phyloP scores from a whole-genome alignment of 2,113 vertebrate genomes.

The Scatophagus argus region DNA sequence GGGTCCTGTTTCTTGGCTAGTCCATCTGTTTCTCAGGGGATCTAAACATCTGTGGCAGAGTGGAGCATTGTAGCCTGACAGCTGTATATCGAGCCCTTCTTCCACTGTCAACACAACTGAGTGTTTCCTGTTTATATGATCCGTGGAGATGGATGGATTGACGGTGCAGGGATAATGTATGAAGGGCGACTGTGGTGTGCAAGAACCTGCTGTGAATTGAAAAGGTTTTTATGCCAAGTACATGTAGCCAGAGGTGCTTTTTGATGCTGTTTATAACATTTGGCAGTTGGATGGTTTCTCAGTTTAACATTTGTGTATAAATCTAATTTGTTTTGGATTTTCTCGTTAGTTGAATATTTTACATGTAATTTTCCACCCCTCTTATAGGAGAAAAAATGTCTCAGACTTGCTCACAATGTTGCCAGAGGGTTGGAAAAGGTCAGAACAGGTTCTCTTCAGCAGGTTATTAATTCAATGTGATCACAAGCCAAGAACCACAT shows the following conservation, averaged over 20 bases:
- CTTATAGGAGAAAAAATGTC: background rate
- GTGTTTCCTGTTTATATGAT: constrained; percentile 81
- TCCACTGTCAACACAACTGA: constrained; percentile 73
- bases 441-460: constrained; percentile 35
- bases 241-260: background rate
- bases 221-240: background rate
- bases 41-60: constrained; percentile 71
- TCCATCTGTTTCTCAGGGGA: constrained; percentile 48
- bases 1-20: constrained; percentile 19
- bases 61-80: constrained; percentile 63
- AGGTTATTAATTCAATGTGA: constrained; percentile 51
- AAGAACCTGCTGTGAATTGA: constrained; percentile 13
- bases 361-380: background rate
- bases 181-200: constrained; percentile 2
- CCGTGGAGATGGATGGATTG: constrained; percentile 65
- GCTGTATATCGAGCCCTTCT: constrained; percentile 68
- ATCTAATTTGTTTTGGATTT: constrained; percentile 19
- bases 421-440: constrained; percentile 38
- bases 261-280: constrained; percentile 15
- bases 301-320: background rate
- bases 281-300: constrained; percentile 10
- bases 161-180: constrained; percentile 36
- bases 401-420: constrained; percentile 5
- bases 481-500: constrained; percentile 52
- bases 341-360: constrained; percentile 15